Conservation (phyloP, 2,113 vertebrate species). For the Dicentrarchus labrax region DNA sequence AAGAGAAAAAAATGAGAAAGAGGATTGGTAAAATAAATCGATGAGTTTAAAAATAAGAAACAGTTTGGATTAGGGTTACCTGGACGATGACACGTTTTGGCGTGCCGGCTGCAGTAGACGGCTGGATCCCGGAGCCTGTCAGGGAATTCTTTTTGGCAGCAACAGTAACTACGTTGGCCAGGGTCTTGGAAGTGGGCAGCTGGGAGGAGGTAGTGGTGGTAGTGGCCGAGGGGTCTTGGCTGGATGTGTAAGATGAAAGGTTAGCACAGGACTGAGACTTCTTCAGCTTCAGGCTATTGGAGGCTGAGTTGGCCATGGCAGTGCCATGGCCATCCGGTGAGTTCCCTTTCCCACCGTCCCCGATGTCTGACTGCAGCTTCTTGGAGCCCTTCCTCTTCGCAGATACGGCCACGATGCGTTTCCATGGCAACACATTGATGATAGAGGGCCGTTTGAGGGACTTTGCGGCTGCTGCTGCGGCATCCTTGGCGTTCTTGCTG, state of each 20-base stretch:
- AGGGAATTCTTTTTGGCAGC: constrained; percentile 83
- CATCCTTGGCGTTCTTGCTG: constrained; percentile 92
- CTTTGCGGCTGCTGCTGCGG: constrained; percentile 74
- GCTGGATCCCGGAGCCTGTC: constrained; percentile 73
- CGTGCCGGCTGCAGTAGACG: constrained; percentile 84
- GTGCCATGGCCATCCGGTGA: constrained; percentile 75
- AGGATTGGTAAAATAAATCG: background rate
- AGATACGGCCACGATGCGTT: constrained; percentile 92
- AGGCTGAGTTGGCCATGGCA: constrained; percentile 74
- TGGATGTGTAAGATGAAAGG: constrained; percentile 86
- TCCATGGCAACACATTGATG: constrained; percentile 93
- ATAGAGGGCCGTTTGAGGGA: constrained; percentile 91
- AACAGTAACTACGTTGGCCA: constrained; percentile 81
- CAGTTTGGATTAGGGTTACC: constrained; percentile 40
- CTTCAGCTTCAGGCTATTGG: constrained; percentile 91
- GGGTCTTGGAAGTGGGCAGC: constrained; percentile 86
- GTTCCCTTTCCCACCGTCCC: constrained; percentile 86
- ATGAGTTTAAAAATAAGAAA: background rate
- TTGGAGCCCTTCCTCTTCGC: constrained; percentile 93
- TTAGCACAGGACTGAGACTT: constrained; percentile 95
- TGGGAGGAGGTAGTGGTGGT: constrained; percentile 79
- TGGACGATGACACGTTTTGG: constrained; percentile 94
- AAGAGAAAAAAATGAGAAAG: background rate
- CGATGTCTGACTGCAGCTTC: constrained; percentile 85
- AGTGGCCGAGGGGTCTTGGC: constrained; percentile 81